Evolutionary conservation across 1,140 invertebrate species (phyloP).

Genomic region (Tribolium madens): DNA sequence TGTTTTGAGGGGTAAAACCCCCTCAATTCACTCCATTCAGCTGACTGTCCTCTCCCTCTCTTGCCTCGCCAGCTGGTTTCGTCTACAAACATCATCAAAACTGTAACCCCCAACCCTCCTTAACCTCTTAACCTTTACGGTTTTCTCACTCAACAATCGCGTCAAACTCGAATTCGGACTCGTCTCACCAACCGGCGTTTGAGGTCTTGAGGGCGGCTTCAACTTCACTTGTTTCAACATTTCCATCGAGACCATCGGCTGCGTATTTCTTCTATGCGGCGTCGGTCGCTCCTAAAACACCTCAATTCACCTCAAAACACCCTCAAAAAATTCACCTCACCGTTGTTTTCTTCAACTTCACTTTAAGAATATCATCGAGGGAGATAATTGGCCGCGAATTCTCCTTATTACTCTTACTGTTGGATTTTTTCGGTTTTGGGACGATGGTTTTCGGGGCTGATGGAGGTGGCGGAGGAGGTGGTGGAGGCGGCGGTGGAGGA

Average conservation of each 20-base stretch:
- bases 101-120: slow-evolving; percentile 55
- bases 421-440: slow-evolving; percentile 31
- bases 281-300: slow-evolving; percentile 52
- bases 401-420: slow-evolving; percentile 16
- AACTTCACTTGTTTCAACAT: slow-evolving; percentile 59
- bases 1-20: no score
- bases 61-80: slow-evolving; percentile 22
- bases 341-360: slow-evolving; percentile 58
- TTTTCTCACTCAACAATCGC: slow-evolving; percentile 52
- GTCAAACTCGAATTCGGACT: slow-evolving; percentile 56
- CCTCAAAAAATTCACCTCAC: slow-evolving; percentile 45
- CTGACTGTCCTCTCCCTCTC: slow-evolving; percentile 17
- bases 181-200: slow-evolving; percentile 30
- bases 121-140: slow-evolving; percentile 55
- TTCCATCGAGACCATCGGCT: slow-evolving; percentile 56
- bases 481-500: slow-evolving; percentile 43
- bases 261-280: slow-evolving; percentile 28
- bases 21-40: not conserved
- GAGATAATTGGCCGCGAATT: slow-evolving; percentile 57
- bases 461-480: slow-evolving; percentile 56
- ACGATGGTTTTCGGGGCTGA: slow-evolving; percentile 32
- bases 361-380: slow-evolving; percentile 59
- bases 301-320: not conserved
- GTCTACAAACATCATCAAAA: slow-evolving; percentile 52
- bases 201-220: slow-evolving; percentile 47